Evolutionary conservation across 53 echinoderm and acorn worm genomes (phyloP).

Genomic region (Astropecten irregularis): DNA sequence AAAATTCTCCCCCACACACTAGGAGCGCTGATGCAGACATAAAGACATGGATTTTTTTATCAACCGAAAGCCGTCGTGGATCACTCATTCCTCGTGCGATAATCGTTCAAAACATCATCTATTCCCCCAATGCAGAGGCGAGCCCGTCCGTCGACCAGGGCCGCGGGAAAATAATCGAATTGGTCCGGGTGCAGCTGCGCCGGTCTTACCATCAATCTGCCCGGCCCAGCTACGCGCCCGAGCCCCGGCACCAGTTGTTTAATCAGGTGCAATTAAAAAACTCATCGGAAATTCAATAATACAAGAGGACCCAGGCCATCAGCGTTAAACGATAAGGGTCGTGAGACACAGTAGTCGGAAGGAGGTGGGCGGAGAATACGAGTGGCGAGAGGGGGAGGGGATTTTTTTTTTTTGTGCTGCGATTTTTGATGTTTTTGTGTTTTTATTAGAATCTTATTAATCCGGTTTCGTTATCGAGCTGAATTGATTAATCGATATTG

Average conservation of each 20-base stretch:
- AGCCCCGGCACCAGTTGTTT: slow-evolving; percentile 28
- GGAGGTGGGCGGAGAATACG: not conserved
- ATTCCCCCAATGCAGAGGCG: too few relatives aligned
- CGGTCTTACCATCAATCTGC: slow-evolving; percentile 34
- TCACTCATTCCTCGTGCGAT: too few relatives aligned
- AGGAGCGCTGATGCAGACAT: too few relatives aligned
- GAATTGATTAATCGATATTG: too few relatives aligned
- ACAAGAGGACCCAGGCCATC: slow-evolving; percentile 42
- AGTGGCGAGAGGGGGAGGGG: not conserved
- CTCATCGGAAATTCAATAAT: slow-evolving; percentile 59
- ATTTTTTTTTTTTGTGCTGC: too few relatives aligned
- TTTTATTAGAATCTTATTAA: too few relatives aligned
- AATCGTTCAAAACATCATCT: too few relatives aligned
- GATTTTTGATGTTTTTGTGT: too few relatives aligned
- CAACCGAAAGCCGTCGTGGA: too few relatives aligned
- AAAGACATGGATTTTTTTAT: too few relatives aligned
- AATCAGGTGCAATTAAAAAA: slow-evolving; percentile 59
- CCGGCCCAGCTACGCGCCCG: slow-evolving; percentile 3
- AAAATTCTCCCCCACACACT: too few relatives aligned
- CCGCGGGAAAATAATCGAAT: slow-evolving; percentile 46
- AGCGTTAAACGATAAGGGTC: slow-evolving; percentile 50
- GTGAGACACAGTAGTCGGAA: not conserved
- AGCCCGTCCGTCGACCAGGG: not conserved
- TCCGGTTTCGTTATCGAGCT: too few relatives aligned
- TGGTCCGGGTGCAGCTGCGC: slow-evolving; percentile 41